A percentile compares a stretch with the other conserved stretches of the same genome.
These are phyloP conservation scores for Odontocerum albicorne DNA, from an alignment of 2,888 invertebrate genomes.

Conservation along the genomic window DNA sequence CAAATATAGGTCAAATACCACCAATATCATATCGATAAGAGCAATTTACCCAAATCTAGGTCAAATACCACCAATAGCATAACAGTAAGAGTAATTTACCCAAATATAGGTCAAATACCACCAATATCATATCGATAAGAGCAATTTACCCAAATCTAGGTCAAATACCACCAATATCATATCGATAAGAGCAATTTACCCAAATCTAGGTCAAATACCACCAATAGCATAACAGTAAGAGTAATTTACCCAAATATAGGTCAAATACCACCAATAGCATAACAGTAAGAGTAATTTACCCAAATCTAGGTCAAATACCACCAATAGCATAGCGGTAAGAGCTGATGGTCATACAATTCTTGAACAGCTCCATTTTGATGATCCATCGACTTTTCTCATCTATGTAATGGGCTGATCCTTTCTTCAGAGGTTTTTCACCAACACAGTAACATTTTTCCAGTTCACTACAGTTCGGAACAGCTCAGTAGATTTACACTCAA, in stretches of 20 bases:
- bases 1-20: conserved; percentile 73
- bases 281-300: no score
- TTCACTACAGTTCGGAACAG: no score
- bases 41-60: conserved; percentile 80
- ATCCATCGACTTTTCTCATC: no score
- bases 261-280: conserved; percentile 66
- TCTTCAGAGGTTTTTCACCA: no score
- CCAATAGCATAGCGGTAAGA: no score
- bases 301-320: conserved; percentile 73
- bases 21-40: conserved; percentile 63
- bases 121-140: conserved; percentile 63
- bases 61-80: conserved; percentile 66
- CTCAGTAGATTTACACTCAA: no score
- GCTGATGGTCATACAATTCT: no score
- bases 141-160: conserved; percentile 80
- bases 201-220: conserved; percentile 73
- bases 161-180: conserved; percentile 66
- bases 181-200: conserved; percentile 69
- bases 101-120: conserved; percentile 73
- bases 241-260: conserved; percentile 80
- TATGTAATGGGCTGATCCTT: no score
- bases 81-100: conserved; percentile 69
- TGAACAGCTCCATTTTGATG: no score
- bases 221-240: conserved; percentile 64
- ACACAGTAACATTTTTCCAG: no score